These are phyloP conservation scores for Gobius niger DNA, from an alignment of 2,113 vertebrate genomes.

Conservation along the genomic window DNA sequence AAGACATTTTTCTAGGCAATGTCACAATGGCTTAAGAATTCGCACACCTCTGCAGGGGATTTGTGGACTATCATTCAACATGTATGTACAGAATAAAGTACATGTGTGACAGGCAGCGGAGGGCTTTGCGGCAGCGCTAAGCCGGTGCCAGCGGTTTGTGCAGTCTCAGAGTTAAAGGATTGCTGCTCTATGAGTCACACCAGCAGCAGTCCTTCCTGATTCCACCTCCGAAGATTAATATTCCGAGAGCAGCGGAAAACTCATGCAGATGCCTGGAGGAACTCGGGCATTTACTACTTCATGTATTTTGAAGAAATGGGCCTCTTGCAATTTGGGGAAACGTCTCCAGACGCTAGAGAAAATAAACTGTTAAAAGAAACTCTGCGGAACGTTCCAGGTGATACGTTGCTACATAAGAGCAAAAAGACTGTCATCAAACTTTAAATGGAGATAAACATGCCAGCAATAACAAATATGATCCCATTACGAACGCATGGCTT, in stretches of 20 bases:
- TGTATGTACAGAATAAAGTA: background rate
- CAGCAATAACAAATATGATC: too few relatives aligned
- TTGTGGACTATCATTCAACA: background rate
- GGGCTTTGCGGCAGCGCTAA: conserved; percentile 19
- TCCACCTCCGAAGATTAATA: conserved; percentile 35
- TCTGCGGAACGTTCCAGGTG: too few relatives aligned
- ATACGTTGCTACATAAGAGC: too few relatives aligned
- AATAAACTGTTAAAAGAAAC: too few relatives aligned
- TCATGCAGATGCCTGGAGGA: conserved; percentile 4
- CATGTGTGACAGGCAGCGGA: conserved; percentile 32
- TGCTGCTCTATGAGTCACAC: conserved; percentile 52
- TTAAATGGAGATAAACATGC: too few relatives aligned
- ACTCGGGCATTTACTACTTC: background rate
- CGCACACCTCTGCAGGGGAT: background rate
- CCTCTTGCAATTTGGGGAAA: too few relatives aligned
- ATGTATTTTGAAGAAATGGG: background rate
- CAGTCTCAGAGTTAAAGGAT: conserved; percentile 50
- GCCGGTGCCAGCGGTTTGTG: conserved; percentile 47
- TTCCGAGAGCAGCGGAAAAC: conserved; percentile 38
- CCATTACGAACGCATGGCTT: too few relatives aligned
- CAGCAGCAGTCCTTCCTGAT: conserved; percentile 35
- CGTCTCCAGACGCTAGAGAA: too few relatives aligned
- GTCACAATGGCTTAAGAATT: conserved; percentile 21
- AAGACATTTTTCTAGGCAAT: conserved; percentile 28
- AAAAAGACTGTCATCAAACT: too few relatives aligned